A percentile compares a stretch with the other conserved stretches of the same genome.
These are phyloP conservation scores for Cichladusa arquata DNA, from an alignment of 2,113 vertebrate species.

Conservation along the genomic window DNA sequence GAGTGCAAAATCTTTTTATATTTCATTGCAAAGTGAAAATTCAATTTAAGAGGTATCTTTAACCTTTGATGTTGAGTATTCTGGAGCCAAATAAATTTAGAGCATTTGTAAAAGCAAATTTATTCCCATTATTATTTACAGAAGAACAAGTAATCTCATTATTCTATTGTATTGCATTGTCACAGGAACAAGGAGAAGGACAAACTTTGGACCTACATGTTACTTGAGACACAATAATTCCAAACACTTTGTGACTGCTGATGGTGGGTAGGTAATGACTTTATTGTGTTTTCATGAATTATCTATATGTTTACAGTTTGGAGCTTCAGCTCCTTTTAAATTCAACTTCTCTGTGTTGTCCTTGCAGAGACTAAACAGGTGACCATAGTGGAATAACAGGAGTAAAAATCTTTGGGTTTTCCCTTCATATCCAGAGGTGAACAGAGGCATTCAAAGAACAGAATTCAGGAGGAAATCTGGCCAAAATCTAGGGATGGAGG, in stretches of 20 bases:
- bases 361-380: not conserved
- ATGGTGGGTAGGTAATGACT: not conserved
- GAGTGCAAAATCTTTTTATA: not conserved
- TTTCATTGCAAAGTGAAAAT: not conserved
- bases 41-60: not conserved
- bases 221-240: not conserved
- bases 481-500: not conserved
- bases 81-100: not conserved
- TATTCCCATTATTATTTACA: not conserved
- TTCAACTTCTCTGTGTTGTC: not conserved
- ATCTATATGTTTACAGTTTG: not conserved
- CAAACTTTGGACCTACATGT: not conserved
- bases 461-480: not conserved
- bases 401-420: not conserved
- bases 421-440: not conserved
- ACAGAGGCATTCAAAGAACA: not conserved
- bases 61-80: not conserved
- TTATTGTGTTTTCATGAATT: not conserved
- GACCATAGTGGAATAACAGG: accelerated
- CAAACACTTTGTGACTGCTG: not conserved
- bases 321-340: not conserved
- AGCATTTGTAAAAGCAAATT: not conserved
- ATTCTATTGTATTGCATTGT: not conserved
- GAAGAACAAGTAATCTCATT: not conserved
- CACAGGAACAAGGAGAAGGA: not conserved